A percentile compares a stretch with the other conserved stretches of the same genome.
phyloP scores from a whole-genome alignment of 2,797 vertebrate species.

The Acanthurus leucopareius region DNA sequence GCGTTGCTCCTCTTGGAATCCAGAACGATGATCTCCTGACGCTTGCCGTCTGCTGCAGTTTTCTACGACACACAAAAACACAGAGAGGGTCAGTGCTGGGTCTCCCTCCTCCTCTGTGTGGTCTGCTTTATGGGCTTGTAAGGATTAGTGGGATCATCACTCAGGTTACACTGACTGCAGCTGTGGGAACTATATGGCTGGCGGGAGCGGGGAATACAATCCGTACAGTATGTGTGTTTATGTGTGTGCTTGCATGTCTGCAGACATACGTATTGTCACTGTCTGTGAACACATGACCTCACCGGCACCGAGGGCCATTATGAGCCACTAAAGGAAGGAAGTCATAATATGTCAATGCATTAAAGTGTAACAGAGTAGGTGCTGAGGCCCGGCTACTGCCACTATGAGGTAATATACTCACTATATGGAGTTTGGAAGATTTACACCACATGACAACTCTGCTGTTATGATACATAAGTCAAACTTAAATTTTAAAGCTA shows the following conservation, averaged over 20 bases:
- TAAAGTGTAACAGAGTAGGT: constrained; percentile 53
- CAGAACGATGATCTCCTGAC: constrained; percentile 94
- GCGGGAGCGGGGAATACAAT: constrained; percentile 39
- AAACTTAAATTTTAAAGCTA: background rate
- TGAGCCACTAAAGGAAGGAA: constrained; percentile 36
- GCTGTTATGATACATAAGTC: background rate
- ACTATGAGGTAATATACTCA: constrained; percentile 3
- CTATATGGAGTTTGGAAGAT: constrained; percentile 3
- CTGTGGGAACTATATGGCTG: constrained; percentile 53
- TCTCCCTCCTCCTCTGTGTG: constrained; percentile 27
- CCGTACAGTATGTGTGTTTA: constrained; percentile 8
- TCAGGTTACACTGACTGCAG: constrained; percentile 81
- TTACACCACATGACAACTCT: background rate
- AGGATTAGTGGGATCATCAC: constrained; percentile 76
- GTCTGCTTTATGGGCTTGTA: constrained; percentile 65
- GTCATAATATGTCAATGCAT: constrained; percentile 43
- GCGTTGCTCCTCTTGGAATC: constrained; percentile 98
- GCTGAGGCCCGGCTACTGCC: constrained; percentile 38
- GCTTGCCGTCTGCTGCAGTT: constrained; percentile 94
- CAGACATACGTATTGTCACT: constrained; percentile 17
- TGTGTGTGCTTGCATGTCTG: constrained; percentile 20
- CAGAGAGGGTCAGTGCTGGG: constrained; percentile 13
- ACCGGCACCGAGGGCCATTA: constrained; percentile 13
- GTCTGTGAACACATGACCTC: constrained; percentile 42
- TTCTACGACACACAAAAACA: constrained; percentile 83